Evolutionary conservation across 2,113 vertebrate genomes (phyloP).

Genomic region (Triplophysa tibetana): DNA sequence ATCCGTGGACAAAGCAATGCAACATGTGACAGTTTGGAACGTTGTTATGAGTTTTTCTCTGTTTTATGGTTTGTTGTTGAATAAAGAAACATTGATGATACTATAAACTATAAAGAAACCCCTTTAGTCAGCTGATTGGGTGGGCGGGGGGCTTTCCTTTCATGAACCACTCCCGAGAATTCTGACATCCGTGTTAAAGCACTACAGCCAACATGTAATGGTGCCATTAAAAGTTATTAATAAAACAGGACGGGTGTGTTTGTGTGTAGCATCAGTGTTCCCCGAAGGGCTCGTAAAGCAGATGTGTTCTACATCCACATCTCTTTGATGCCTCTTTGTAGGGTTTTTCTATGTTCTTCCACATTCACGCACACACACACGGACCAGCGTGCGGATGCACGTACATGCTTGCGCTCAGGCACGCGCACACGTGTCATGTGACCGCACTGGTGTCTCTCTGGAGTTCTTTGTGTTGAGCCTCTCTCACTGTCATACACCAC

Average conservation of each 20-base stretch:
- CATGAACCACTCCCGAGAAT: slow-evolving; percentile 40
- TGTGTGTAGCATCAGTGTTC: slow-evolving; percentile 44
- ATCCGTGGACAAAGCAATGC: not conserved
- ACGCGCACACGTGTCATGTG: slow-evolving; percentile 62
- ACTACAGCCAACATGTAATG: slow-evolving; percentile 73
- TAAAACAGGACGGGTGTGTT: slow-evolving; percentile 72
- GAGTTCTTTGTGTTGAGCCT: slow-evolving; percentile 66
- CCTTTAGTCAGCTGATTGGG: not conserved
- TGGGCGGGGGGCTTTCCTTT: not conserved
- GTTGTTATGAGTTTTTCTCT: too few species aligned
- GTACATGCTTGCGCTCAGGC: slow-evolving; percentile 4
- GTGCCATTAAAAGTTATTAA: slow-evolving; percentile 87
- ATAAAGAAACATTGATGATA: too few species aligned
- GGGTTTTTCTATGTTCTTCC: slow-evolving; percentile 72
- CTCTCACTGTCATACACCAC: slow-evolving; percentile 55
- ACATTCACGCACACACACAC: slow-evolving; percentile 65
- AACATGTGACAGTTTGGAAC: not conserved
- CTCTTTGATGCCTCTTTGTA: slow-evolving; percentile 71
- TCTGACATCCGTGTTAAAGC: slow-evolving; percentile 61
- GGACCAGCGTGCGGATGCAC: slow-evolving; percentile 37
- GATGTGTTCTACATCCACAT: slow-evolving; percentile 76
- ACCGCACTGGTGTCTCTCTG: slow-evolving; percentile 57
- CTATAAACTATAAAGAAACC: not conserved
- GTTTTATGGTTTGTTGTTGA: not conserved
- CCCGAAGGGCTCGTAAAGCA: slow-evolving; percentile 72